Conservation (phyloP, 2,113 vertebrate species). For the Lampris megalopsis region DNA sequence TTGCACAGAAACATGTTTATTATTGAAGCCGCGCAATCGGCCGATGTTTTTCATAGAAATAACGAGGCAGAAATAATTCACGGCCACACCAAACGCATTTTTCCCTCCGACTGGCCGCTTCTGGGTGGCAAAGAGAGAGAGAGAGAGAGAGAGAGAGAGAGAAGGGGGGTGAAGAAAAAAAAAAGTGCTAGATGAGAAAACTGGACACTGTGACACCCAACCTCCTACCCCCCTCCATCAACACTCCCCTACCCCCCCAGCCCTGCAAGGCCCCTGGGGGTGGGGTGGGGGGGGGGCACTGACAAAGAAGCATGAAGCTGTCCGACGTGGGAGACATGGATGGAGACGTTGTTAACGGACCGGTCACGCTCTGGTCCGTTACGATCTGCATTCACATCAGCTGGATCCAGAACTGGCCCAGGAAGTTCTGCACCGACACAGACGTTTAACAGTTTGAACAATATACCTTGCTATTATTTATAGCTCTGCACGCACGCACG, state of each 20-base stretch:
- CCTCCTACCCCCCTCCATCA: conserved; percentile 31
- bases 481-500: conserved; percentile 6
- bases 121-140: conserved; percentile 64
- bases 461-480: conserved; percentile 50
- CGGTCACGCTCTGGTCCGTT: not conserved
- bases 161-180: not conserved
- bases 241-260: not conserved
- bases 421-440: conserved; percentile 16
- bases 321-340: conserved; percentile 14
- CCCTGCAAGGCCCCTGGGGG: not conserved
- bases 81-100: conserved; percentile 38
- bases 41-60: conserved; percentile 42
- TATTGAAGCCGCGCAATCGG: conserved; percentile 45
- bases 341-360: conserved; percentile 8
- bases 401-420: conserved; percentile 41
- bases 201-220: conserved; percentile 31
- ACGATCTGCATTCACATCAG: conserved; percentile 8
- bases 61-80: conserved; percentile 49
- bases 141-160: too few relatives aligned
- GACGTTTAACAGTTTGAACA: conserved; percentile 24
- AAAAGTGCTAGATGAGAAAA: conserved; percentile 48
- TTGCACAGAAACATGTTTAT: conserved; percentile 49
- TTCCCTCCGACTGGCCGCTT: conserved; percentile 38
- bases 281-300: not conserved
- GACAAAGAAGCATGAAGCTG: conserved; percentile 24